A percentile compares a stretch with the other conserved stretches of the same genome.
phyloP scores from a whole-genome alignment of 2,113 vertebrate genomes.

The Poecile atricapillus region DNA sequence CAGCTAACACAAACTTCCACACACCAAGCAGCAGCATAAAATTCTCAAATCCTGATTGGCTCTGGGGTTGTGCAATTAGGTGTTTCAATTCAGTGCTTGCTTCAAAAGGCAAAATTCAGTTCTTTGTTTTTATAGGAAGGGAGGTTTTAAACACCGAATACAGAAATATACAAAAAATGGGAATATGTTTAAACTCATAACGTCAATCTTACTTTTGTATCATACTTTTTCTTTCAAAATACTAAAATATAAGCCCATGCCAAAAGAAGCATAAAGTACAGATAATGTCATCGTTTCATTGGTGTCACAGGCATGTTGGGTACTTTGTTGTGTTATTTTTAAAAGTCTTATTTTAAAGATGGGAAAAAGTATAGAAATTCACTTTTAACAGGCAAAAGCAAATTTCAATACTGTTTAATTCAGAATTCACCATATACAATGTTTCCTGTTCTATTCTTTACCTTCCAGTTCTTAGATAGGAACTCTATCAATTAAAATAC shows the following conservation, averaged over 20 bases:
- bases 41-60: background rate
- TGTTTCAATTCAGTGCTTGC: background rate
- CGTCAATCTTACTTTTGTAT: background rate
- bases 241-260: background rate
- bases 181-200: background rate
- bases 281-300: background rate
- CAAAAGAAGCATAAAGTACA: background rate
- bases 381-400: background rate
- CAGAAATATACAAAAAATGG: background rate
- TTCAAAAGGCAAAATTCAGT: background rate
- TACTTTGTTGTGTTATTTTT: background rate
- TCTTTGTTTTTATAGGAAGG: background rate
- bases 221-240: background rate
- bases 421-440: background rate
- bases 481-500: background rate
- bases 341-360: background rate
- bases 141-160: background rate
- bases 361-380: background rate
- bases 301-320: background rate
- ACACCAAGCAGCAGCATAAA: fast-evolving
- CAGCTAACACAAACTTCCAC: background rate
- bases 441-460: background rate
- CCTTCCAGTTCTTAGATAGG: background rate
- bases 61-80: background rate
- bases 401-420: background rate